Conservation (phyloP, 2,888 invertebrate genomes). For the Fabriciana adippe region DNA sequence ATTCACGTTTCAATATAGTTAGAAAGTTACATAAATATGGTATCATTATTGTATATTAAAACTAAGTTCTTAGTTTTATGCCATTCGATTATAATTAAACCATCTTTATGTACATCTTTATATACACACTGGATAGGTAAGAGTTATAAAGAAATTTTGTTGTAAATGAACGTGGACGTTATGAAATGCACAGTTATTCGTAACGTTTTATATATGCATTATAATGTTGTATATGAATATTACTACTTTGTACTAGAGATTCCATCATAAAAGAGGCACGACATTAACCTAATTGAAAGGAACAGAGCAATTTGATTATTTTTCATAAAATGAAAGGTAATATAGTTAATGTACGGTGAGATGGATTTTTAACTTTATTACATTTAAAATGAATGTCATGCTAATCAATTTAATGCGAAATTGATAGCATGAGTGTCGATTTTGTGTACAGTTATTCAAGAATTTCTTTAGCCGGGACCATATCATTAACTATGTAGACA, state of each 20-base stretch:
- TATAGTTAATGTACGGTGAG: not conserved
- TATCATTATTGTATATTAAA: not conserved
- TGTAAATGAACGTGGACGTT: no score
- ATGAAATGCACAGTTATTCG: no score
- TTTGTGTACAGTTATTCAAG: conserved; percentile 18
- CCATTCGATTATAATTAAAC: no score
- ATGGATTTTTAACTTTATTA: conserved; percentile 10
- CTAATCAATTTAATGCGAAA: conserved; percentile 19
- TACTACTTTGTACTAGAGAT: no score
- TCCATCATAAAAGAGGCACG: no score
- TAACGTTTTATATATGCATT: no score
- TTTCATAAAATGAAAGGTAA: not conserved
- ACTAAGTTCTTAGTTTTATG: not conserved
- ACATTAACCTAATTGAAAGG: not conserved
- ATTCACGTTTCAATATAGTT: conserved; percentile 22
- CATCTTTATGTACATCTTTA: no score
- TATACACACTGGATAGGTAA: no score
- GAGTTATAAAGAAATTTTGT: no score
- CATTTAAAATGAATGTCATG: conserved; percentile 19
- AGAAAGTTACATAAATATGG: conserved; percentile 4
- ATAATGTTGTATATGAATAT: no score
- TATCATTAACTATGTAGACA: conserved; percentile 1
- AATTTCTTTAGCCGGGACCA: not conserved
- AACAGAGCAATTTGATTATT: not conserved
- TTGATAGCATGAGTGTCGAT: conserved; percentile 23